phyloP scores from a whole-genome alignment of 2,888 invertebrate species.

The Hyalella azteca region DNA sequence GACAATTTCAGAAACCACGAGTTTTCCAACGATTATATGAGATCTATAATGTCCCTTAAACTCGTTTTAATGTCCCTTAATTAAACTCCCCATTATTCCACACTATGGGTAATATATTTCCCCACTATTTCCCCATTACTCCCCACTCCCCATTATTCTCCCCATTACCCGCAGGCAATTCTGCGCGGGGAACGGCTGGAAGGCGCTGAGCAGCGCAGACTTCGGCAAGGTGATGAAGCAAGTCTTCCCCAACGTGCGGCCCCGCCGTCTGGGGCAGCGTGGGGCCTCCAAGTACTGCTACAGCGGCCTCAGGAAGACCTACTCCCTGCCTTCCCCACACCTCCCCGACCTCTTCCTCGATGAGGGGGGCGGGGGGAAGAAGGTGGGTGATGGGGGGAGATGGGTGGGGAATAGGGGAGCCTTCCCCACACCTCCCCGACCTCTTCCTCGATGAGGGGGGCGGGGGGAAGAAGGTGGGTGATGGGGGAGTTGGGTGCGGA shows the following conservation, averaged over 20 bases:
- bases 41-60: no score
- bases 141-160: no score
- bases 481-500: not conserved
- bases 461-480: not conserved
- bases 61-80: no score
- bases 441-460: slow-evolving; percentile 62
- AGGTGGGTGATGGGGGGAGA: not conserved
- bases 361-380: not conserved
- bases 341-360: slow-evolving; percentile 72
- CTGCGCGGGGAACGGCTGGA: slow-evolving; percentile 83
- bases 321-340: slow-evolving; percentile 78
- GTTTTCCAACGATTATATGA: no score
- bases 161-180: slow-evolving; percentile 72
- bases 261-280: slow-evolving; percentile 85
- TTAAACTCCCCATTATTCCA: no score
- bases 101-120: no score
- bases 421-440: slow-evolving; percentile 79
- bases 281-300: slow-evolving; percentile 95
- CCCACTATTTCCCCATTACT: no score
- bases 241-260: slow-evolving; percentile 73
- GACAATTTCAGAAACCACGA: no score
- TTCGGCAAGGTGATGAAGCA: slow-evolving; percentile 78
- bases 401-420: slow-evolving; percentile 60
- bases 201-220: slow-evolving; percentile 90
- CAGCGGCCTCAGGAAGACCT: slow-evolving; percentile 85